phyloP scores from a whole-genome alignment of 1,140 invertebrate species.

The Diorhabda carinulata region DNA sequence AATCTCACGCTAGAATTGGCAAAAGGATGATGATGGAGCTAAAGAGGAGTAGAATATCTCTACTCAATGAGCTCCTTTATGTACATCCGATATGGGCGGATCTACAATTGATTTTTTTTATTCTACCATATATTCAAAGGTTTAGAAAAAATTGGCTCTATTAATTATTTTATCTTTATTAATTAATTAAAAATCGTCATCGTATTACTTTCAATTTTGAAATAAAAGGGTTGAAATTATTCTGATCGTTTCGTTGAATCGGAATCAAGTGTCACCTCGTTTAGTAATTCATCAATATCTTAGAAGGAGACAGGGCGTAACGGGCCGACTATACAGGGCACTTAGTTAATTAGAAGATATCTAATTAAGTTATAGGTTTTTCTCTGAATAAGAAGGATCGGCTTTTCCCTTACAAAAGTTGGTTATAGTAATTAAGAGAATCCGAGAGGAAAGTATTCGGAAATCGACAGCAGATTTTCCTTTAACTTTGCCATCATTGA shows the following conservation, averaged over 20 bases:
- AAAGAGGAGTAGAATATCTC: not conserved
- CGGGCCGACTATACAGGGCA: slow-evolving; percentile 4
- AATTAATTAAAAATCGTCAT: no score
- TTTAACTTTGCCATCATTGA: slow-evolving; percentile 19
- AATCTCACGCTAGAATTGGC: slow-evolving; percentile 15
- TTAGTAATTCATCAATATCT: slow-evolving; percentile 19
- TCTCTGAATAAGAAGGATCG: slow-evolving; percentile 20
- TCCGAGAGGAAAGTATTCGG: slow-evolving; percentile 11
- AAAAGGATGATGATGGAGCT: slow-evolving; percentile 8
- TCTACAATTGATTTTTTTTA: no score
- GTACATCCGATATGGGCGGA: not conserved
- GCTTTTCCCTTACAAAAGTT: slow-evolving; percentile 17
- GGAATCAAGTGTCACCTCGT: slow-evolving; percentile 14
- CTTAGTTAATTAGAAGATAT: slow-evolving; percentile 24
- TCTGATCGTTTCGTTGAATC: not conserved
- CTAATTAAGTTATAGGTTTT: slow-evolving; percentile 25
- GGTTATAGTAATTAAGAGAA: slow-evolving; percentile 20
- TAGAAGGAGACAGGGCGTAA: slow-evolving; percentile 3
- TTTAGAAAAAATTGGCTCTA: no score
- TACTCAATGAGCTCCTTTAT: not conserved
- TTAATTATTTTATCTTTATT: no score
- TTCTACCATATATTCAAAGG: no score
- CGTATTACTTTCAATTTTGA: no score
- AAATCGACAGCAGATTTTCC: slow-evolving; percentile 18
- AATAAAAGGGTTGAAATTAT: not conserved